These are phyloP conservation scores for Gymnocypris eckloni DNA, from an alignment of 2,797 vertebrate species.

Conservation along the genomic window DNA sequence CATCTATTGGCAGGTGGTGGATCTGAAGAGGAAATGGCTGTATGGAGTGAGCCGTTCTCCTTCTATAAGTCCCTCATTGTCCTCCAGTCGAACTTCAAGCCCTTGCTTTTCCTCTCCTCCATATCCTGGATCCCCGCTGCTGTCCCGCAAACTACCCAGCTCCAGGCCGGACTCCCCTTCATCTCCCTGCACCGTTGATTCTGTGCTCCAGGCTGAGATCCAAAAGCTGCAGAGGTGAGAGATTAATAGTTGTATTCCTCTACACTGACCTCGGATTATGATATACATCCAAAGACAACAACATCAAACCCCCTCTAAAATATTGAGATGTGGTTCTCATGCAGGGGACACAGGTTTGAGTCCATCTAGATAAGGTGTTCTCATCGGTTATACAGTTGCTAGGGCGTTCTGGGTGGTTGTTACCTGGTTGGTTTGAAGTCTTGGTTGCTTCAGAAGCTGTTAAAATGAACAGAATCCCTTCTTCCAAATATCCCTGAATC, in stretches of 20 bases:
- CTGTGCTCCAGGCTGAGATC: conserved; percentile 72
- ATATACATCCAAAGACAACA: background rate
- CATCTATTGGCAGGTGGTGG: conserved; percentile 70
- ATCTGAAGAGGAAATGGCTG: conserved; percentile 78
- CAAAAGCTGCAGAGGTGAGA: conserved; percentile 82
- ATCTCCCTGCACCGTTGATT: conserved; percentile 53
- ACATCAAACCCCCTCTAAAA: background rate
- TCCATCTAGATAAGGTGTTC: background rate
- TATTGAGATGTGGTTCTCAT: background rate
- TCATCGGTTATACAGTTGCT: background rate
- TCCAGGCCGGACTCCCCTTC: conserved; percentile 63
- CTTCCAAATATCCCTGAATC: background rate
- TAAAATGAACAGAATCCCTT: no score
- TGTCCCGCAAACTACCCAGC: conserved; percentile 69
- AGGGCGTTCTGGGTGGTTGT: background rate
- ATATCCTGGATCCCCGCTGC: conserved; percentile 76
- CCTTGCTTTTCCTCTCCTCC: conserved; percentile 73
- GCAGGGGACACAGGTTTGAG: background rate
- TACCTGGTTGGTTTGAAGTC: background rate
- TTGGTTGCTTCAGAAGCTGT: no score
- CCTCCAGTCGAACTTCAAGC: conserved; percentile 61
- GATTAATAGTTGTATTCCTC: background rate
- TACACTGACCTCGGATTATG: background rate
- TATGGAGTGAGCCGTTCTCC: conserved; percentile 65
- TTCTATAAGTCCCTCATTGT: conserved; percentile 64